Evolutionary conservation across 2,113 vertebrate genomes (phyloP), one percentile per base, ranked within the genome.

Genomic region (Sphyrna mokarran): DNA sequence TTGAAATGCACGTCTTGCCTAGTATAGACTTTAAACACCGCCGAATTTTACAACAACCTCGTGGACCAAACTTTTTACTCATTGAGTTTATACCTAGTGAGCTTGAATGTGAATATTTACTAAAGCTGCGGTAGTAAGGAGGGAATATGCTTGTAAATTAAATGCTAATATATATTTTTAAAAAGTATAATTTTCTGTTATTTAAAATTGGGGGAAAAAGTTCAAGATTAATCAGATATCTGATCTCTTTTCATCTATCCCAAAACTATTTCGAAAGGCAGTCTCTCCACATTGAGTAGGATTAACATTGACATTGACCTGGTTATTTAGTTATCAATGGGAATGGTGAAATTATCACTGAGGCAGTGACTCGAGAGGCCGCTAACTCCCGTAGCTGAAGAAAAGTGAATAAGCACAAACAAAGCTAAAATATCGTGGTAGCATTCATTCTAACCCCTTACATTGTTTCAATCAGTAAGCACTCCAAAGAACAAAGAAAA

Each of bases 51-150:
- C 29, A 72, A 43, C 48, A 72, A 72, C 26, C 23, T 76, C 33
- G 9, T 43, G 94, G 94, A 95, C 94, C 94, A 95, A 95, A 95
- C 18, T 16, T 95, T 70, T 70, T 95, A 95, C 68, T 48, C 69
- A 94, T 40, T 70, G 69, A 72, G 94, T 95, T 95, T 95, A 63
- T 63, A 70, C 94, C 33, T 70, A 70, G 66, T 69, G 66, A 70
- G 93, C 93, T 72, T 72, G 94, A 95, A 72, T 95, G 76, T 69
- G 48, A 95, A 54, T 95, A 95, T 72, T 95, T 95, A 95, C 43
- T 95, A 40, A 95, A 72, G 14, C 13, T 2, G 68, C 54, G 69
- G 61, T 33, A 37, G n/a, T 29, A 72, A 33, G 94, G 40, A 70
- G 23, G 10, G 3, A 48, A 95, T 26, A 54, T 72, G 68, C 94